A percentile compares a stretch with the other conserved stretches of the same genome.
These are phyloP conservation scores for Hippocampus guttulatus DNA, from an alignment of 2,113 vertebrate species.

Conservation along the genomic window DNA sequence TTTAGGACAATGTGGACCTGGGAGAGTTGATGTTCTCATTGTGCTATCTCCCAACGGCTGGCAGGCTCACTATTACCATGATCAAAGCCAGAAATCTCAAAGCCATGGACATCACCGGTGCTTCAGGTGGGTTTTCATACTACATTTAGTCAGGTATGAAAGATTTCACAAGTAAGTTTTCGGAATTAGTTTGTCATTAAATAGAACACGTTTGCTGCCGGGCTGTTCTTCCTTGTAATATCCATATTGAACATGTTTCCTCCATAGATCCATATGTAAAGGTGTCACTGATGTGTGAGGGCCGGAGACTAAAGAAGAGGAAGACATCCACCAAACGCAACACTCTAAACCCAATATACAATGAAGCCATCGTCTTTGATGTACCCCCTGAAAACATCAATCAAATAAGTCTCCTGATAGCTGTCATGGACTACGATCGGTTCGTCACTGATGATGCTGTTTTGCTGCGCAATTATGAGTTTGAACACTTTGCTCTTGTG, in stretches of 20 bases:
- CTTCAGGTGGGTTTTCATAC: constrained; percentile 71
- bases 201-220: not conserved
- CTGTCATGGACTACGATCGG: constrained; percentile 99
- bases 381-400: constrained; percentile 97
- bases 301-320: constrained; percentile 92
- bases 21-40: constrained; percentile 98
- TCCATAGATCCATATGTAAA: constrained; percentile 94
- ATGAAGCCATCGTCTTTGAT: constrained; percentile 99
- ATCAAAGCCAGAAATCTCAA: constrained; percentile 99
- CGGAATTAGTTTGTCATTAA: not conserved
- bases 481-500: not conserved
- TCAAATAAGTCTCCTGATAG: constrained; percentile 94
- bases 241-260: not conserved
- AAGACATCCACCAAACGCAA: constrained; percentile 98
- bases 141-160: not conserved
- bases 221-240: not conserved
- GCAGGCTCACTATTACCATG: constrained; percentile 94
- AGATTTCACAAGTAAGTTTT: not conserved
- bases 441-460: not conserved
- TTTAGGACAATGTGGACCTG: constrained; percentile 93
- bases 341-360: constrained; percentile 96
- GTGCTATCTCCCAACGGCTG: constrained; percentile 97
- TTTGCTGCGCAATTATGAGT: not conserved
- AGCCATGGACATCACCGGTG: constrained; percentile 99
- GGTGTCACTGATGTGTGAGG: constrained; percentile 95